phyloP scores from a whole-genome alignment of 2,888 invertebrate genomes.

The Gasteruption jaculator region DNA sequence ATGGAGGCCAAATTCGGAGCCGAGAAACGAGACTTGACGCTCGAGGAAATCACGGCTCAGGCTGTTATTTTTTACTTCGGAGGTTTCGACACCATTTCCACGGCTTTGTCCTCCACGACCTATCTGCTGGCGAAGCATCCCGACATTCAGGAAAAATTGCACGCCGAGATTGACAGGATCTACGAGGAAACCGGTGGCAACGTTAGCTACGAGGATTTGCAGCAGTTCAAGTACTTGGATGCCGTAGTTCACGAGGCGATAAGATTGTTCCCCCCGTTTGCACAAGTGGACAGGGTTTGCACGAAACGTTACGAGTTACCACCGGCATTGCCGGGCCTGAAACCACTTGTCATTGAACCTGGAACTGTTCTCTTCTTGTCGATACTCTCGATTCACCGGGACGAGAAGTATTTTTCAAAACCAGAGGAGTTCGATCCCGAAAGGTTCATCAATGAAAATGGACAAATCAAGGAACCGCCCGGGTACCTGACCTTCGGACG shows the following conservation, averaged over 20 bases:
- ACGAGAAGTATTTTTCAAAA: conserved; percentile 40
- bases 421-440: conserved; percentile 49
- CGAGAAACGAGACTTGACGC: conserved; percentile 35
- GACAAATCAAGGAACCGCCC: conserved; percentile 3
- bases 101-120: conserved; percentile 31
- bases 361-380: conserved; percentile 40
- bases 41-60: conserved; percentile 49
- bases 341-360: conserved; percentile 36
- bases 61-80: conserved; percentile 30
- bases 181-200: conserved; percentile 38
- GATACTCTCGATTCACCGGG: conserved; percentile 38
- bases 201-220: conserved; percentile 48
- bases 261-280: conserved; percentile 33
- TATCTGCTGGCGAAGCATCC: conserved; percentile 31
- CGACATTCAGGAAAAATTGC: conserved; percentile 40
- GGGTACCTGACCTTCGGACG: conserved; percentile 32
- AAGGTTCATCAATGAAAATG: conserved; percentile 32
- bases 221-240: conserved; percentile 55
- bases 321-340: conserved; percentile 32
- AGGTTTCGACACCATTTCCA: conserved; percentile 37
- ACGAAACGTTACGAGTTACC: conserved; percentile 37
- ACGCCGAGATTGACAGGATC: conserved; percentile 48
- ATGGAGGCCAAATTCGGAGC: conserved; percentile 49
- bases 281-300: conserved; percentile 37
- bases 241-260: conserved; percentile 51